Conservation (phyloP, 2,888 invertebrate genomes). For the Clostera curtula region DNA sequence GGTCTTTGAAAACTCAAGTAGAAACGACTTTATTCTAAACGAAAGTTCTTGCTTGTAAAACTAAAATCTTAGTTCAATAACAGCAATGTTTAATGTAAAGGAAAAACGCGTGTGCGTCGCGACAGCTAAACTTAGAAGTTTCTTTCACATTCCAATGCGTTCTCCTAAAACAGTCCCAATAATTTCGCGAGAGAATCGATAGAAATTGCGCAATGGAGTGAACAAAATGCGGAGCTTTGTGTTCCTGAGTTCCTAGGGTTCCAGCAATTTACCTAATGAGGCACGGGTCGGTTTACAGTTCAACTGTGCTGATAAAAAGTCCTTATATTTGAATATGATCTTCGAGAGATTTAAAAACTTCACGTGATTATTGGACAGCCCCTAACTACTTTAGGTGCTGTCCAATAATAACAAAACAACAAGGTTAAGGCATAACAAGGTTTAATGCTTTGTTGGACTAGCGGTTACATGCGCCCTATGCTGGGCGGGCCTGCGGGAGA, state of each 20-base stretch:
- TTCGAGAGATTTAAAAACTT: too few relatives aligned
- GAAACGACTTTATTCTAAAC: not conserved
- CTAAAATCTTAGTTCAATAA: too few relatives aligned
- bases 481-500: too few relatives aligned
- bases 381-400: too few relatives aligned
- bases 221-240: constrained; percentile 5
- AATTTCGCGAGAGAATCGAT: constrained; percentile 10
- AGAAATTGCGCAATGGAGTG: constrained; percentile 8
- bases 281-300: constrained; percentile 6
- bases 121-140: not conserved
- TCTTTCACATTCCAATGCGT: constrained; percentile 16
- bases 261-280: constrained; percentile 14
- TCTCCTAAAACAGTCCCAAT: constrained; percentile 9
- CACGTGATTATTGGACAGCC: too few relatives aligned
- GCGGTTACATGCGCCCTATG: too few relatives aligned
- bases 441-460: too few relatives aligned
- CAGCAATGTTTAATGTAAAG: not conserved
- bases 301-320: constrained; percentile 5
- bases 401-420: too few relatives aligned
- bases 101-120: constrained; percentile 1
- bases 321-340: constrained; percentile 3
- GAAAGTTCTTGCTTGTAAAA: too few relatives aligned
- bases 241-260: constrained; percentile 7
- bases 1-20: too few relatives aligned
- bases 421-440: too few relatives aligned